Base-by-base conservation (phyloP, 2,888 invertebrate genomes). In the Operophtera brumata region DNA sequence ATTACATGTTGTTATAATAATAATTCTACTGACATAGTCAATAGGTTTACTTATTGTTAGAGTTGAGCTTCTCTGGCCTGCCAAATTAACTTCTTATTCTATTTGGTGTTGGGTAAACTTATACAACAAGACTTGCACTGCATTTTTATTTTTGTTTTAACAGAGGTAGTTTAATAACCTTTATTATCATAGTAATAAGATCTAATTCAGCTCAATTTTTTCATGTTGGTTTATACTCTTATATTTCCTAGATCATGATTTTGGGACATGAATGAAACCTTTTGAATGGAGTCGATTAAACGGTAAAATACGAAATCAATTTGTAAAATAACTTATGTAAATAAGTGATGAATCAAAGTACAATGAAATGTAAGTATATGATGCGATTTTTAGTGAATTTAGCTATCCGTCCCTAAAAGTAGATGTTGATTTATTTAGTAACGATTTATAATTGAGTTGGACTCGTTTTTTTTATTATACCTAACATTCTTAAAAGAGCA, bases 301-400 rank as follows among this genome's bases (percentile, higher is more conserved):
- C 8, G 34, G 1, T 34, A 7, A 13, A 20, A 20, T 20, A 59
- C 51, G 57, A 48, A 61, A 63, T 58, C 50, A 13, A 26, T 41
- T 30, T 30, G 7, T 30, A 7, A 30, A 30, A 9, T 30, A 8
- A 30, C 5, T 59, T 62, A 14, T 13, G 10, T 14, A 13, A 9
- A 37, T 47, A 39, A 49, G 32, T 54, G 51, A 46, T 65, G 64
- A 67, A 64, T 72, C 64, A 64, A 78, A 82, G 82, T 83, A 82
- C 82, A 82, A 80, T 73, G 61, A 63, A 69, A 69, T 69, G 63
- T 28, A 28, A 28, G 28, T 28, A 37, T 12, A 30, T 47, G 25
- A 41, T 43, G 14, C 44, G 26, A 30, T 34, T 41, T 28, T 55
- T 57, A 51, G 48, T 55, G 42, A 14, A 56, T 54, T 47, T 46